phyloP scores from a whole-genome alignment of 1,140 invertebrate genomes.

The Tribolium castaneum region DNA sequence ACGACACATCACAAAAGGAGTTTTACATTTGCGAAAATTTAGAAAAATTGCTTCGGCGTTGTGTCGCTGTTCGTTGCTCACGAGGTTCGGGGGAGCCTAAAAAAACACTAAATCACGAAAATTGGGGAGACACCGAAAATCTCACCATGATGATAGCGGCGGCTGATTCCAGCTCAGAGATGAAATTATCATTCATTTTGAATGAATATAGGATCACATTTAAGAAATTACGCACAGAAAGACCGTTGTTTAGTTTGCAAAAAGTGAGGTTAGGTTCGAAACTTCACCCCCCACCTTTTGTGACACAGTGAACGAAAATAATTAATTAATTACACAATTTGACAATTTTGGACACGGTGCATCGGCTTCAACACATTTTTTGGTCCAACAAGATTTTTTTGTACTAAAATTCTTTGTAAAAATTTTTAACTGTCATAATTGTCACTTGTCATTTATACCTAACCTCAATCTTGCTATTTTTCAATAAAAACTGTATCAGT shows the following conservation, averaged over 20 bases:
- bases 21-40: constrained; percentile 83
- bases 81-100: constrained; percentile 85
- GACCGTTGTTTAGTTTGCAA: neutral
- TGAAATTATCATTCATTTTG: constrained; percentile 53
- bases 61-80: constrained; percentile 80
- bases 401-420: too few species aligned
- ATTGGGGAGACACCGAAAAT: neutral
- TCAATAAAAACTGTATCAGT: too few species aligned
- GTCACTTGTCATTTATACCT: constrained; percentile 5
- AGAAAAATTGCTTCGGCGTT: constrained; percentile 84
- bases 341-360: neutral
- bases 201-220: neutral
- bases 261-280: constrained; percentile 7
- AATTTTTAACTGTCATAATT: neutral
- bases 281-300: neutral
- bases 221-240: neutral
- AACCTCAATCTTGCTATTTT: neutral
- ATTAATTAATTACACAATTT: neutral
- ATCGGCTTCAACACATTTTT: neutral
- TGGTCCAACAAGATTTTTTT: too few species aligned
- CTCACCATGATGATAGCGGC: constrained; percentile 60
- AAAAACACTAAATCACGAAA: constrained; percentile 30
- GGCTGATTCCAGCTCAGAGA: constrained; percentile 59
- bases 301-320: neutral
- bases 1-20: constrained; percentile 84